Base-by-base conservation (phyloP, 1,140 invertebrate species). In the Habropoda laboriosa region DNA sequence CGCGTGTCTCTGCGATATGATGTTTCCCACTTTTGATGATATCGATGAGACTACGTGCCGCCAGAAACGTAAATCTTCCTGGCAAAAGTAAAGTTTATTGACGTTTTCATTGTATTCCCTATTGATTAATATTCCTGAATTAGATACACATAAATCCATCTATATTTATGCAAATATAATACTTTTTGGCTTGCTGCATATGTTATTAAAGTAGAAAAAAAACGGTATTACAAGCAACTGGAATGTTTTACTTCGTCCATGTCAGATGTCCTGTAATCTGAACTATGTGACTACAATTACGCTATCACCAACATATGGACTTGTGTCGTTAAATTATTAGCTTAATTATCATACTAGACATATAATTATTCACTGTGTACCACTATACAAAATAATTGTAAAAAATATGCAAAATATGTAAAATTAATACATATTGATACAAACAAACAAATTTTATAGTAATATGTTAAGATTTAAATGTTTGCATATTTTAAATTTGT, bases 11-110 rank as follows among this genome's bases (percentile, higher is more conserved):
- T 24, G 27, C 75, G 75, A 45, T 47, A 58, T 2, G 16, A 49
- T 45, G 24, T 35, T n/a, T 71, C 27, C 75, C 35, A 53, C 55
- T 49, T 71, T 78, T 40, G 27, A 71, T 16, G 32, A 78, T 67
- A 67, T 49, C 47, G 51, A 60, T 61, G 13, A 47, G 38, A 13
- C 24, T 78, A 82, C 80, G 68, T 83, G 81, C 61, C 47, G 40
- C n/a, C 24, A 38, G 63, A 53, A 66, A 38, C 80, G 47, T 83
- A 82, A 68, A 68, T 57, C 21, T 51, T 45, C 21, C 45, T 73
- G 40, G 1, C 18, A 40, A 63, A 63, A 61, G 18, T 55, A 45
- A 73, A 53, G 5, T 16, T 63, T 24, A 61, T 51, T 55, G 55
- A 72, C 27, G 53, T 27, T 53, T 53, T 35, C 58, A 45, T 70